These are phyloP conservation scores for Drosophila varians DNA, from an alignment of 1,140 invertebrate species.

Conservation along the genomic window DNA sequence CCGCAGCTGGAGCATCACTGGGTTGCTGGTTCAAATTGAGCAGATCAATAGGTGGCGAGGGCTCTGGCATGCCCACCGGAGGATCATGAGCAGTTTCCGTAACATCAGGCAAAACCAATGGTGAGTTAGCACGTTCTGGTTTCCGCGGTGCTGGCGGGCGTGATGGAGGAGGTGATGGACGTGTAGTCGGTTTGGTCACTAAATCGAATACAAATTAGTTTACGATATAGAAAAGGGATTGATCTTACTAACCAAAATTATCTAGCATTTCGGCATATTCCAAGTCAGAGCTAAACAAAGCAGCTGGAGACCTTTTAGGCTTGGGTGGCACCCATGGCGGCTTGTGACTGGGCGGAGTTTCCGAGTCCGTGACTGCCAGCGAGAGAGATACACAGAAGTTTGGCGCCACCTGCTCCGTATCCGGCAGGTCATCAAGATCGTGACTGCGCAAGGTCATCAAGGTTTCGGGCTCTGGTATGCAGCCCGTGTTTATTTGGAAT, in stretches of 20 bases:
- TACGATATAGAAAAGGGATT: not conserved
- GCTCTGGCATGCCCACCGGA: slow-evolving; percentile 57
- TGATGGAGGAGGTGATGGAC: slow-evolving; percentile 20
- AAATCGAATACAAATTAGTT: slow-evolving; percentile 3
- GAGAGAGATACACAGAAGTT: slow-evolving; percentile 90
- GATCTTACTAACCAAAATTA: slow-evolving; percentile 87
- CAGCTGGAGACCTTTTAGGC: slow-evolving; percentile 85
- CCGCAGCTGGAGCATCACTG: slow-evolving; percentile 37
- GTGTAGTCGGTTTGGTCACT: slow-evolving; percentile 74
- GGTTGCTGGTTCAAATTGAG: slow-evolving; percentile 84
- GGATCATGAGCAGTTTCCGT: slow-evolving; percentile 70
- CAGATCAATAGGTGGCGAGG: slow-evolving; percentile 84
- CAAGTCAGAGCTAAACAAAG: slow-evolving; percentile 91
- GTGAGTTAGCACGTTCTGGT: slow-evolving; percentile 50
- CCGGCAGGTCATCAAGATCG: slow-evolving; percentile 91
- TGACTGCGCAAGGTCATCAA: slow-evolving; percentile 89
- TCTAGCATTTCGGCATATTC: slow-evolving; percentile 93
- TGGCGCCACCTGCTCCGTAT: slow-evolving; percentile 92
- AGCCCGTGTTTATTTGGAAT: slow-evolving; percentile 95
- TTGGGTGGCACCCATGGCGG: slow-evolving; percentile 91
- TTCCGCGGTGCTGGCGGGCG: slow-evolving; percentile 12
- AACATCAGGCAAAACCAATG: slow-evolving; percentile 71
- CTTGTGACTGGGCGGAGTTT: slow-evolving; percentile 86
- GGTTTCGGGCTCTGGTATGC: slow-evolving; percentile 89
- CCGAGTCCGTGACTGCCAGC: slow-evolving; percentile 89